Evolutionary conservation across 2,888 invertebrate genomes (phyloP).

Genomic region (Sacculina carcini): DNA sequence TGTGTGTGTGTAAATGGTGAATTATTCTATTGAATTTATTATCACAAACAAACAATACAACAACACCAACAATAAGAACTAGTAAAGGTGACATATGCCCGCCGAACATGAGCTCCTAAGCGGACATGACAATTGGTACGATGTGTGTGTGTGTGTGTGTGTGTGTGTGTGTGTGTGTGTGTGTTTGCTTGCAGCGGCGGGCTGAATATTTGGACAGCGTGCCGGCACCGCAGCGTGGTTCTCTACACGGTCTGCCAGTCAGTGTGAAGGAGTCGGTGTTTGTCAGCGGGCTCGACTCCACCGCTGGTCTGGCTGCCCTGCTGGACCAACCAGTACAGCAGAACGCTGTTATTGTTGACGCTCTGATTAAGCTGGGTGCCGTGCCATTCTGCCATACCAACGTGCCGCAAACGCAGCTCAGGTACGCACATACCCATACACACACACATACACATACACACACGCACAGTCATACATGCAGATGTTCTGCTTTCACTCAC

Average conservation of each 20-base stretch:
- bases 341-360: slow-evolving; percentile 10
- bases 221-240: slow-evolving; percentile 12
- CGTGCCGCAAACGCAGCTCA: slow-evolving; percentile 17
- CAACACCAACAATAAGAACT: background rate
- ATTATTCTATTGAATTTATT: background rate
- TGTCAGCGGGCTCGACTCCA: slow-evolving; percentile 19
- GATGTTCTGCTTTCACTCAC: no score
- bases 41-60: background rate
- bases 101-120: no score
- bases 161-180: slow-evolving; percentile 7
- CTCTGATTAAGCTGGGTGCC: slow-evolving; percentile 20
- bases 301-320: slow-evolving; percentile 18
- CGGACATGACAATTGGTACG: background rate
- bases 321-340: slow-evolving; percentile 16
- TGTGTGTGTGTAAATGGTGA: background rate
- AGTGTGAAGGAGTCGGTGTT: slow-evolving; percentile 19
- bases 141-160: slow-evolving; percentile 3
- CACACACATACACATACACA: no score
- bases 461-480: background rate
- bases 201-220: background rate
- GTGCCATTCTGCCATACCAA: slow-evolving; percentile 25
- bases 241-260: slow-evolving; percentile 19
- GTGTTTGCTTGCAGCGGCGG: slow-evolving; percentile 1
- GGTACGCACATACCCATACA: background rate
- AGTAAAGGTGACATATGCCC: background rate